phyloP scores from a whole-genome alignment of 2,888 invertebrate genomes.

The Candidula unifasciata region DNA sequence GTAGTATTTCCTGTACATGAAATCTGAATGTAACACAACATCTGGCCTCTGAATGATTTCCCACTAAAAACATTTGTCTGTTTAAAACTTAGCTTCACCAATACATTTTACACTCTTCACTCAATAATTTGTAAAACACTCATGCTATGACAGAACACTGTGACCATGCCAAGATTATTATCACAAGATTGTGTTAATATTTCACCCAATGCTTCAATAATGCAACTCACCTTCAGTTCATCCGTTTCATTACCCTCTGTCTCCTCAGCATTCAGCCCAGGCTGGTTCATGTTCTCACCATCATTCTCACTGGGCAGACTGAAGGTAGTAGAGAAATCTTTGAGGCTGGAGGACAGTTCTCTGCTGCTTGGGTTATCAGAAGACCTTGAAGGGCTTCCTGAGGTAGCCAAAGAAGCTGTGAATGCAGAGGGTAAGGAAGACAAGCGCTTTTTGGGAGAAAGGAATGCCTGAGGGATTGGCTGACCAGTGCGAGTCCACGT shows the following conservation, averaged over 20 bases:
- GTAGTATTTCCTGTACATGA: no score
- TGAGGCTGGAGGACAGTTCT: conserved; percentile 69
- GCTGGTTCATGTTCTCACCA: not conserved
- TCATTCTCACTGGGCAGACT: conserved; percentile 60
- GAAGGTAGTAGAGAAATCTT: conserved; percentile 66
- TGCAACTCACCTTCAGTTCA: conserved; percentile 73
- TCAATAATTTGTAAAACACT: no score
- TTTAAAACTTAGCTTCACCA: no score
- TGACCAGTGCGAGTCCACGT: conserved; percentile 57
- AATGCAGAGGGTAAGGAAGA: conserved; percentile 45
- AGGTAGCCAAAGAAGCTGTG: conserved; percentile 49
- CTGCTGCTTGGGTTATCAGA: conserved; percentile 64
- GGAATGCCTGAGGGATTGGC: conserved; percentile 45
- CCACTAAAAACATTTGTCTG: no score
- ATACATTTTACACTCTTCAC: no score
- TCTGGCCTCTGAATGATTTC: no score
- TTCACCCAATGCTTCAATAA: not conserved
- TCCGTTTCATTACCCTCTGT: conserved; percentile 74
- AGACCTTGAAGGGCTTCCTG: conserved; percentile 52
- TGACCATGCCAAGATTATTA: not conserved
- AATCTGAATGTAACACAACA: no score
- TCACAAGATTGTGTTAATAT: not conserved
- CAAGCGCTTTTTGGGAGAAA: conserved; percentile 44
- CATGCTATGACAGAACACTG: no score
- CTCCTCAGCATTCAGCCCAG: conserved; percentile 56